phyloP scores from a whole-genome alignment of 2,797 vertebrate genomes.

The Amblyopsis hoosieri region DNA sequence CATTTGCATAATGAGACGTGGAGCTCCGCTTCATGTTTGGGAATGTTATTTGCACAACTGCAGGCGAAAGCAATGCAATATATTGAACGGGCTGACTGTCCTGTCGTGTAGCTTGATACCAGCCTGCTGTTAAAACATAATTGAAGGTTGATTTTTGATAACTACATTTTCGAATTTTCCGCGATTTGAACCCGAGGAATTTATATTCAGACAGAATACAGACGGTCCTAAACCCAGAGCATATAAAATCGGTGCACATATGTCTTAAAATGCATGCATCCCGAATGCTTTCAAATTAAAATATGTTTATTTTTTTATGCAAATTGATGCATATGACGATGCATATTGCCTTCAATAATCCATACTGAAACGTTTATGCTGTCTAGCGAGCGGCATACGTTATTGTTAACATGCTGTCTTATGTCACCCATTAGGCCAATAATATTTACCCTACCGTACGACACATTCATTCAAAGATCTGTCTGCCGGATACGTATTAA shows the following conservation, averaged over 20 bases:
- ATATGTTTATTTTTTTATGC: too few relatives aligned
- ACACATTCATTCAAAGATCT: conserved; percentile 20
- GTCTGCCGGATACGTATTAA: neutral
- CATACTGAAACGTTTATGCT: too few relatives aligned
- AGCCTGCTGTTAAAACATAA: neutral
- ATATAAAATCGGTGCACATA: too few relatives aligned
- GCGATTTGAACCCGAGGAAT: too few relatives aligned
- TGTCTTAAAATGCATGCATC: too few relatives aligned
- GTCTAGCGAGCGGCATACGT: neutral
- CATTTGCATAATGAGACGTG: conserved; percentile 1
- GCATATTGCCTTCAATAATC: too few relatives aligned
- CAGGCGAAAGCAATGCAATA: neutral
- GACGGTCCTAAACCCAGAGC: too few relatives aligned
- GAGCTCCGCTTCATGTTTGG: conserved; percentile 35
- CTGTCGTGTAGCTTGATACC: neutral
- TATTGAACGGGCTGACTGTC: neutral
- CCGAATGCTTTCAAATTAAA: too few relatives aligned
- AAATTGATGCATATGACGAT: too few relatives aligned
- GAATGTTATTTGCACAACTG: conserved; percentile 48
- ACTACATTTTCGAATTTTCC: too few relatives aligned
- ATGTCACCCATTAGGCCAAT: conserved; percentile 46
- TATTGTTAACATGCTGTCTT: neutral
- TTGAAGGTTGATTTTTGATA: too few relatives aligned
- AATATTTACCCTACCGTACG: conserved; percentile 34
- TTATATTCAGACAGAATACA: too few relatives aligned